A percentile compares a stretch with the other conserved stretches of the same genome.
phyloP scores from a whole-genome alignment of 1,140 invertebrate species.

The Lanistes nyassanus region DNA sequence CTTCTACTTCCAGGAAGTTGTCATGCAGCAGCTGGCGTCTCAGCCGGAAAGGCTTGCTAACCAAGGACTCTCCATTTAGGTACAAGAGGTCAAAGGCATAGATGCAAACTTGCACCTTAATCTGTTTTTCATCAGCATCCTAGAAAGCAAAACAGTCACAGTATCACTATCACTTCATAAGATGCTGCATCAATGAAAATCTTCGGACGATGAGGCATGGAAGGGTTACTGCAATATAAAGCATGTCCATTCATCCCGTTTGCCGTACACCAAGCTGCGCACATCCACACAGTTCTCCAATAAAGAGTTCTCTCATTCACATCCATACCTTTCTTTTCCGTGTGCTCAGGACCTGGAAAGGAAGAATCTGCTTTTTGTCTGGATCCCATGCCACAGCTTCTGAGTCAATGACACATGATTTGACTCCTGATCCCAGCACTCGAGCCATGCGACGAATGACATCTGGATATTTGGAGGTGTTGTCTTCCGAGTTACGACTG shows the following conservation, averaged over 20 bases:
- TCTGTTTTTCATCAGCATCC: conserved; percentile 88
- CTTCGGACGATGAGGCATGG: no score
- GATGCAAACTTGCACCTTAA: conserved; percentile 97
- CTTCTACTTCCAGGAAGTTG: conserved; percentile 78
- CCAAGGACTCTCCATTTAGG: conserved; percentile 89
- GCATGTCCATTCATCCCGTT: neutral
- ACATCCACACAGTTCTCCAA: no score
- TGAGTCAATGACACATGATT: conserved; percentile 92
- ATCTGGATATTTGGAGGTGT: conserved; percentile 98
- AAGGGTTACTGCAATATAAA: no score
- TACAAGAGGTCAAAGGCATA: conserved; percentile 98
- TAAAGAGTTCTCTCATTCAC: no score
- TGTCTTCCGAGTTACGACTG: conserved; percentile 98
- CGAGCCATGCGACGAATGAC: conserved; percentile 77
- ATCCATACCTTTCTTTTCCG: conserved; percentile 88
- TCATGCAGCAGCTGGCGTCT: conserved; percentile 80
- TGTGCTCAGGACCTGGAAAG: conserved; percentile 97
- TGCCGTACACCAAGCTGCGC: no score
- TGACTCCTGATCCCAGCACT: conserved; percentile 70
- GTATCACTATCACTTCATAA: neutral
- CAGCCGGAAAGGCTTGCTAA: conserved; percentile 81
- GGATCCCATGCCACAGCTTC: conserved; percentile 98
- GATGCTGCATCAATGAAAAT: no score
- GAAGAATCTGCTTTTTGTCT: conserved; percentile 89
- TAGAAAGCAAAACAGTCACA: conserved; percentile 63